Percentiles rank a stretch among this genome's conserved stretches.
Evolutionary conservation across 2,797 vertebrate genomes (phyloP).

Genomic region (Enteromius unitaeniatus): DNA sequence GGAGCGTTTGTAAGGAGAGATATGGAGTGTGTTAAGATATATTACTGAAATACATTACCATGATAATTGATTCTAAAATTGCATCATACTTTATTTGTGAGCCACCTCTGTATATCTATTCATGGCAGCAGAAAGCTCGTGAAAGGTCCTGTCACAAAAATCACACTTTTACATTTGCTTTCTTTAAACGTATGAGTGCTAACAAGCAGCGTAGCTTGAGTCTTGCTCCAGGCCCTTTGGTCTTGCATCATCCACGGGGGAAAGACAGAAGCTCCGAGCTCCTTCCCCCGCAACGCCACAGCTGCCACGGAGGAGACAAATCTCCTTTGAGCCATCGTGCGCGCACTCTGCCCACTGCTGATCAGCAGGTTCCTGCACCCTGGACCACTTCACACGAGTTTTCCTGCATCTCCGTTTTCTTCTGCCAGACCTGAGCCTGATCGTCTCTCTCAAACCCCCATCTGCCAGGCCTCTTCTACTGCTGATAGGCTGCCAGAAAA

Average conservation of each 20-base stretch:
- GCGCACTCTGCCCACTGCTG: conserved; percentile 54
- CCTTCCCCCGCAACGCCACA: conserved; percentile 57
- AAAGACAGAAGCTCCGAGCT: conserved; percentile 64
- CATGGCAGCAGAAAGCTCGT: conserved; percentile 75
- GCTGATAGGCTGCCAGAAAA: conserved; percentile 46
- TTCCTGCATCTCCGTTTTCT: conserved; percentile 42
- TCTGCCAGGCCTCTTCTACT: conserved; percentile 49
- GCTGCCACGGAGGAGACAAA: conserved; percentile 56
- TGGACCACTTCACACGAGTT: conserved; percentile 56
- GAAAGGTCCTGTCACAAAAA: conserved; percentile 82
- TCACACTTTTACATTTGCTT: conserved; percentile 79
- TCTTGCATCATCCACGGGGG: conserved; percentile 82
- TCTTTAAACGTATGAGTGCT: conserved; percentile 74
- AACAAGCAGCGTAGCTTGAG: conserved; percentile 78
- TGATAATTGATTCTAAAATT: conserved; percentile 84
- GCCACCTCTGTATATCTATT: conserved; percentile 83
- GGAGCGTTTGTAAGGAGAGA: conserved; percentile 78
- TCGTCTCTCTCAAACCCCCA: conserved; percentile 47
- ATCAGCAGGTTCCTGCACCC: conserved; percentile 53
- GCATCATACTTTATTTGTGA: conserved; percentile 78
- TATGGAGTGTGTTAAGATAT: conserved; percentile 58
- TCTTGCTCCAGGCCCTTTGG: conserved; percentile 77
- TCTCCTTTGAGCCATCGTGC: conserved; percentile 55
- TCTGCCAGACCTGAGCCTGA: conserved; percentile 45
- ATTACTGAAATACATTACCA: conserved; percentile 80